Conservation (phyloP, 1,140 invertebrate species). For the Anastrepha obliqua region DNA sequence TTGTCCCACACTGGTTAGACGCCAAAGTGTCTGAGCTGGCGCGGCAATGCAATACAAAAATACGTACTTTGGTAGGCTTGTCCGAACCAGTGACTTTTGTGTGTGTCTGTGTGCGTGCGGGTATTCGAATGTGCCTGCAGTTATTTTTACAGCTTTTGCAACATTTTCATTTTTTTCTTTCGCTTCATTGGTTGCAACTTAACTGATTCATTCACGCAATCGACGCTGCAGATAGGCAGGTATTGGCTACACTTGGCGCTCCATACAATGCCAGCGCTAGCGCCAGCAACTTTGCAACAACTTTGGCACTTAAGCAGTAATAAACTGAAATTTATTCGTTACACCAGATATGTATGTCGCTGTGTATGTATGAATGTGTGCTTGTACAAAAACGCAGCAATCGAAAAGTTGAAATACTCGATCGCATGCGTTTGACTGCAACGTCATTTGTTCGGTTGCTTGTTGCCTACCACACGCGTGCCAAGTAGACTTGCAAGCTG, state of each 20-base stretch:
- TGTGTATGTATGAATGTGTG: neutral
- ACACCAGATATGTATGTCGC: neutral
- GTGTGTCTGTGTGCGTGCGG: neutral
- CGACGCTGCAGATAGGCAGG: slow-evolving; percentile 14
- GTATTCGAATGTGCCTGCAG: slow-evolving; percentile 4
- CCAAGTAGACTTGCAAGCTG: neutral
- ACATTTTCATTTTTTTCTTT: neutral
- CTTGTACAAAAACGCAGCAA: neutral
- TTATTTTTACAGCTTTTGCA: slow-evolving; percentile 12
- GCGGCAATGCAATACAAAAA: neutral
- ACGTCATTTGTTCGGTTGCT: neutral
- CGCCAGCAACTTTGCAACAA: neutral
- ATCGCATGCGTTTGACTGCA: slow-evolving; percentile 23
- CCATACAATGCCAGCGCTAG: neutral
- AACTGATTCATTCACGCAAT: slow-evolving; percentile 51
- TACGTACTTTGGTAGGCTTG: neutral
- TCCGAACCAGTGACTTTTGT: neutral
- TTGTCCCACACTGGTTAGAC: neutral
- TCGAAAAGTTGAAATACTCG: slow-evolving; percentile 24
- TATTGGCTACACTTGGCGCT: slow-evolving; percentile 11
- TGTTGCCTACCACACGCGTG: slow-evolving; percentile 18
- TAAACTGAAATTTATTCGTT: neutral
- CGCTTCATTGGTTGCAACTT: slow-evolving; percentile 5
- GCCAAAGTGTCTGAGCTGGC: slow-evolving; percentile 19
- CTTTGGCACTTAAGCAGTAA: slow-evolving; percentile 27